Conservation (phyloP, 2,797 vertebrate species). For the Mormyrus proboscirostris region DNA sequence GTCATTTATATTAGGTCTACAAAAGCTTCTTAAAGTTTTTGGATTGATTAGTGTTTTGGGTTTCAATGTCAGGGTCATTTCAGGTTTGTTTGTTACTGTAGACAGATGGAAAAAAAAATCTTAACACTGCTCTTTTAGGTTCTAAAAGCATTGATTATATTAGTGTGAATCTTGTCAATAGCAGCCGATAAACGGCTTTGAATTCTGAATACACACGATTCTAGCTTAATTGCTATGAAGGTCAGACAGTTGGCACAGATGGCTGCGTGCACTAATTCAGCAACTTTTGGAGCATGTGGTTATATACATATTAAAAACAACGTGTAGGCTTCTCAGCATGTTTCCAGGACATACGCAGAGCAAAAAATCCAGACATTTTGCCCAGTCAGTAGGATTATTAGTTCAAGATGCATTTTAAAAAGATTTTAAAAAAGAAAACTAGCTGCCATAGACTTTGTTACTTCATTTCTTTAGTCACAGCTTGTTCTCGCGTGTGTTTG, state of each 20-base stretch:
- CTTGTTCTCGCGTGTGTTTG: not conserved
- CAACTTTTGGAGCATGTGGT: constrained; percentile 56
- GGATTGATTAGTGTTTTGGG: not conserved
- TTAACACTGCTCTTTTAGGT: not conserved
- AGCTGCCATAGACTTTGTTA: not conserved
- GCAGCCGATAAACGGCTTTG: not conserved
- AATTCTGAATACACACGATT: constrained; percentile 25
- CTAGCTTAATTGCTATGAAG: constrained; percentile 52
- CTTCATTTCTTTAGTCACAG: not conserved
- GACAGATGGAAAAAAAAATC: not conserved
- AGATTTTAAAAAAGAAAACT: not conserved
- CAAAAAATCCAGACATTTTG: not conserved
- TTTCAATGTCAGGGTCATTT: not conserved
- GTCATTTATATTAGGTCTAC: not conserved
- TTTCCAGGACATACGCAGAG: not conserved
- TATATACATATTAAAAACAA: constrained; percentile 27
- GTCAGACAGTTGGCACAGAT: constrained; percentile 59
- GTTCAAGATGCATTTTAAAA: not conserved
- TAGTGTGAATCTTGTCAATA: not conserved
- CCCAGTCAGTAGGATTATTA: not conserved
- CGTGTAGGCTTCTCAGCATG: not conserved
- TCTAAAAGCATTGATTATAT: not conserved
- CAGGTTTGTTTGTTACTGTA: not conserved
- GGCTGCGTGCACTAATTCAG: constrained; percentile 64
- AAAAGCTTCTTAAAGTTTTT: not conserved